These are phyloP conservation scores for Montipora capricornis DNA, from an alignment of 64 coral and sea anemone genomes.

Conservation along the genomic window DNA sequence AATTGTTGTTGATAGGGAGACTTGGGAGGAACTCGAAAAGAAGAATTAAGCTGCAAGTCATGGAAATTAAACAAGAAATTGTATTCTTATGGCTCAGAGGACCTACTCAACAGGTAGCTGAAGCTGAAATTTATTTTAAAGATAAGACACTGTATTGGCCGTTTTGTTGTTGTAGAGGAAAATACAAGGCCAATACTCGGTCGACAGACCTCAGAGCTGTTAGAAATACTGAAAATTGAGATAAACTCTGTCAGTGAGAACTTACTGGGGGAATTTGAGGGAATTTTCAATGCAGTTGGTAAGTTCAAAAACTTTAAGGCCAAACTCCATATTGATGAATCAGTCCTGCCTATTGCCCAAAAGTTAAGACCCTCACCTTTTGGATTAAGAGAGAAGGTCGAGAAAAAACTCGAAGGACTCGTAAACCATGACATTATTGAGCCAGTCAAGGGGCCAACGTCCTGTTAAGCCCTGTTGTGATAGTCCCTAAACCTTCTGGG, in stretches of 20 bases:
- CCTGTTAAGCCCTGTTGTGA: neutral
- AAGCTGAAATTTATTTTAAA: constrained; percentile 55
- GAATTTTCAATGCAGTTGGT: neutral
- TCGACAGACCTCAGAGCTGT: constrained; percentile 2
- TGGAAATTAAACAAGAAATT: constrained; percentile 14
- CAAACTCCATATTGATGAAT: neutral
- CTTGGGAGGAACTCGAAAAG: neutral
- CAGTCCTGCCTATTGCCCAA: too few species aligned
- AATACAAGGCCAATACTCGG: constrained; percentile 11
- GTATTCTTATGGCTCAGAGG: constrained; percentile 58
- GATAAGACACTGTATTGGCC: constrained; percentile 2
- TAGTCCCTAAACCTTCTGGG: neutral
- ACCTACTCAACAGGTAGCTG: constrained; percentile 51
- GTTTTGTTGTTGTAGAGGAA: constrained; percentile 49
- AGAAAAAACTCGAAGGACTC: neutral
- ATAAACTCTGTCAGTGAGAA: constrained; percentile 18
- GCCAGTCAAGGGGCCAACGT: constrained; percentile 3
- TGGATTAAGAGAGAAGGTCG: neutral
- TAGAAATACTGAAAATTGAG: constrained; percentile 1
- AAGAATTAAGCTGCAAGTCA: constrained; percentile 26
- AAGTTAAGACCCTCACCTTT: neutral
- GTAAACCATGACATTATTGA: constrained; percentile 44
- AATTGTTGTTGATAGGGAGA: neutral
- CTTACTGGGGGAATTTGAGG: neutral
- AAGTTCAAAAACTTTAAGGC: neutral